These are phyloP conservation scores for Sarcophaga bullata DNA, from an alignment of 1,140 invertebrate genomes.

Conservation along the genomic window DNA sequence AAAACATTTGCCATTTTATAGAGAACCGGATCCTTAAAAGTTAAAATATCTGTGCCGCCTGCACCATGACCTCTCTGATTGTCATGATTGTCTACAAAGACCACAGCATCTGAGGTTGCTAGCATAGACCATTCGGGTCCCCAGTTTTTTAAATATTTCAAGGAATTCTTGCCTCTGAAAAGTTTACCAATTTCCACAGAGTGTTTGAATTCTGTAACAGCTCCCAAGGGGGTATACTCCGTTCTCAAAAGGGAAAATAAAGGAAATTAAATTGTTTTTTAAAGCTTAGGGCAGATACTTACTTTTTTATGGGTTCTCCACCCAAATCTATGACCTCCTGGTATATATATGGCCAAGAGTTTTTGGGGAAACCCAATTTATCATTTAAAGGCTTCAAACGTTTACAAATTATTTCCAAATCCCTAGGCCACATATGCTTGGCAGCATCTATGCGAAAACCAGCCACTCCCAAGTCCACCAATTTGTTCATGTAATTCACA, in stretches of 20 bases:
- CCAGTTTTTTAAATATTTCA: slow-evolving; percentile 68
- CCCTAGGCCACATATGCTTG: slow-evolving; percentile 84
- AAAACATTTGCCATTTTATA: slow-evolving; percentile 82
- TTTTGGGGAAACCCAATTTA: slow-evolving; percentile 70
- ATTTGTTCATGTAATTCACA: slow-evolving; percentile 73
- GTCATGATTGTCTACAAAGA: slow-evolving; percentile 76
- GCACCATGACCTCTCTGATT: slow-evolving; percentile 72
- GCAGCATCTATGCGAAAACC: slow-evolving; percentile 80
- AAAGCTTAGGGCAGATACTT: background rate
- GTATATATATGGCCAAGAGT: slow-evolving; percentile 74
- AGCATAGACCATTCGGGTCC: slow-evolving; percentile 71
- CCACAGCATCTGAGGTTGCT: slow-evolving; percentile 68
- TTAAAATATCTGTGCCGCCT: slow-evolving; percentile 70
- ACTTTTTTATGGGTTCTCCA: slow-evolving; percentile 67
- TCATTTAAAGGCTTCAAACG: slow-evolving; percentile 72
- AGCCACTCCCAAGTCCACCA: slow-evolving; percentile 80
- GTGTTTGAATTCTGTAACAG: slow-evolving; percentile 79
- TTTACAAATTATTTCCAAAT: slow-evolving; percentile 72
- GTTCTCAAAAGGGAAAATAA: slow-evolving; percentile 70
- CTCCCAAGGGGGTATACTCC: slow-evolving; percentile 75
- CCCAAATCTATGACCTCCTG: slow-evolving; percentile 87
- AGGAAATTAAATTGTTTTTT: background rate
- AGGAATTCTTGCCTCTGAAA: slow-evolving; percentile 63
- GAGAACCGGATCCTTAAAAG: slow-evolving; percentile 70
- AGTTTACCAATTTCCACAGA: slow-evolving; percentile 65